phyloP scores from a whole-genome alignment of 2,888 invertebrate species.

The Caradrina kadenii region DNA sequence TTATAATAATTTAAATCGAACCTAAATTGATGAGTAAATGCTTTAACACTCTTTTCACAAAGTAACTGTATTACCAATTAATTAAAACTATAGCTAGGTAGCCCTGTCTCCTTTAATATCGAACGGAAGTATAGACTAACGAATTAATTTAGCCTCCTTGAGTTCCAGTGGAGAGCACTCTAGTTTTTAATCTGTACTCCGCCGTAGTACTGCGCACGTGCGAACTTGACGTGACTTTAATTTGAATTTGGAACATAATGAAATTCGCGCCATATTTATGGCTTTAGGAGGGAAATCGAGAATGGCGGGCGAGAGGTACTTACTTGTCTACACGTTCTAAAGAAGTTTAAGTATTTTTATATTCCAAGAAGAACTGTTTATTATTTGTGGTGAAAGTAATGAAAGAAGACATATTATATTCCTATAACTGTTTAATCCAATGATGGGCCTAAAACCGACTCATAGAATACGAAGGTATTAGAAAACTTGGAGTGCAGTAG shows the following conservation, averaged over 20 bases:
- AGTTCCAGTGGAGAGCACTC: conserved; percentile 67
- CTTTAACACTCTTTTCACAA: not conserved
- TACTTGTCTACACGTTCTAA: conserved; percentile 62
- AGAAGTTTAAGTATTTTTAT: conserved; percentile 45
- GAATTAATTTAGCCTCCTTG: conserved; percentile 64
- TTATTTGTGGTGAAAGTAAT: conserved; percentile 18
- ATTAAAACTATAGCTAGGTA: not conserved
- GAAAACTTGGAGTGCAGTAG: too few species aligned
- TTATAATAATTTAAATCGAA: too few species aligned
- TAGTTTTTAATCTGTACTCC: conserved; percentile 76
- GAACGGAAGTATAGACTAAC: conserved; percentile 60
- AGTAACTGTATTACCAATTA: not conserved
- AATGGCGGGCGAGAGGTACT: conserved; percentile 72
- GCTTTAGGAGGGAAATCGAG: conserved; percentile 83
- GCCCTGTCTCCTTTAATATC: conserved; percentile 37
- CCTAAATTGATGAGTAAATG: not conserved
- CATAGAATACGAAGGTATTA: too few species aligned
- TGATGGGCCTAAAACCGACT: too few species aligned
- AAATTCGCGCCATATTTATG: conserved; percentile 88
- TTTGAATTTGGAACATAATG: conserved; percentile 87
- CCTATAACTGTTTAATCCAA: too few species aligned
- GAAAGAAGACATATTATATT: not conserved
- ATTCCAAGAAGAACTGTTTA: conserved; percentile 31
- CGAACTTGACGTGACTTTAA: conserved; percentile 86
- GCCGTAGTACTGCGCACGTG: conserved; percentile 81